phyloP scores from a whole-genome alignment of 2,888 invertebrate genomes.

The Spodoptera littoralis region DNA sequence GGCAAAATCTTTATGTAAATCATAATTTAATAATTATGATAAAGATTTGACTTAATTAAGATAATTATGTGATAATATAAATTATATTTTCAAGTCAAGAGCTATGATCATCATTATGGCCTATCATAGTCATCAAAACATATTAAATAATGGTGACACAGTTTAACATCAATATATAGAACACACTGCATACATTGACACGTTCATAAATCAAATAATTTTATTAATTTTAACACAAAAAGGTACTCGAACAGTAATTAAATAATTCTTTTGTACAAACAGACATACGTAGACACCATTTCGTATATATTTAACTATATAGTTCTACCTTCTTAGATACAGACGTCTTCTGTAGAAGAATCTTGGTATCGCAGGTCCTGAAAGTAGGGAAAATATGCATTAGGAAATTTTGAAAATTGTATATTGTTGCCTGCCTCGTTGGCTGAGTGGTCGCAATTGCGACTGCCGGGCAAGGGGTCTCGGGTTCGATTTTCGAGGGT shows the following conservation, averaged over 20 bases:
- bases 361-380: constrained; percentile 67
- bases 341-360: constrained; percentile 66
- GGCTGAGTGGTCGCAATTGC: too few relatives aligned
- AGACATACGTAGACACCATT: constrained; percentile 41
- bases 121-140: constrained; percentile 4
- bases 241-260: constrained; percentile 57
- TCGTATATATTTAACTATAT: constrained; percentile 43
- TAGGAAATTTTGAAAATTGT: neutral
- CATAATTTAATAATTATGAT: constrained; percentile 33
- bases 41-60: constrained; percentile 31
- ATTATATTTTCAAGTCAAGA: constrained; percentile 19
- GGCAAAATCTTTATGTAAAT: constrained; percentile 24
- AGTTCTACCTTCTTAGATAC: constrained; percentile 60
- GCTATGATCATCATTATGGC: constrained; percentile 11
- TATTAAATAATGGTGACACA: constrained; percentile 34
- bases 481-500: too few relatives aligned
- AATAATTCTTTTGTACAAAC: constrained; percentile 62
- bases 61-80: constrained; percentile 6
- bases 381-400: constrained; percentile 39
- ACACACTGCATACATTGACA: constrained; percentile 44
- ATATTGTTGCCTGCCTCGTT: neutral
- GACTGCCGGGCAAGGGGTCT: too few relatives aligned
- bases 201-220: constrained; percentile 37
- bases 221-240: constrained; percentile 51
- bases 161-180: constrained; percentile 21